Base-by-base conservation (phyloP, 1,140 invertebrate species). In the Temnothorax longispinosus region DNA sequence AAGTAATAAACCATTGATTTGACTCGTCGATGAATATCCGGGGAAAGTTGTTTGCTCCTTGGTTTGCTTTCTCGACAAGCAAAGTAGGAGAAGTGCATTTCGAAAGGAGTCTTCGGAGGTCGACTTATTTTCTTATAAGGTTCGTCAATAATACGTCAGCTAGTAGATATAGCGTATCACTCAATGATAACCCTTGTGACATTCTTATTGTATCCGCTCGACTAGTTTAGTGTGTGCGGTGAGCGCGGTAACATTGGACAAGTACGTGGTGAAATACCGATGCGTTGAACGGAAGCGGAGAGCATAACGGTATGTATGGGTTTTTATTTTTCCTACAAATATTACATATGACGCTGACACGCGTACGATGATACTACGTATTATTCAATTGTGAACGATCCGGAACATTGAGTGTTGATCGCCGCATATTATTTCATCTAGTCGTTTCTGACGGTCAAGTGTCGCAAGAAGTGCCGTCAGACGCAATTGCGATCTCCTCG, bases 111-210 rank as follows among this genome's bases (percentile, higher is more conserved):
- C 5, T 35, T 38, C n/a, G 3, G n/a, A 35, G 15, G n/a, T 64
- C 44, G 18, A 64, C 76, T 74, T 58, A 47, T 82, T 72, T 35
- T 65, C 18, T 58, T 38, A 32, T 47, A 11, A 82, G 78, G 5
- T 58, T 72, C 27, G 7, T 84, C 80, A 84, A 47, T 60, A 38
- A 62, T 60, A 75, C 80, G 80, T 84, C 69, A 75, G 7, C 10
- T 69, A 52, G 15, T 50, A 58, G 67, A 47, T 74, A 82, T 62
- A 82, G 32, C 35, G n/a, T 84, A 74, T 84, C 54, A n/a, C n/a
- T 1, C 38, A 41, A 72, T 52, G 80, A 82, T 84, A 62, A 84
- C 69, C 80, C 69, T 60, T 44, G 27, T 13, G 69, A 18, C 44
- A 82, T 44, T 47, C 80, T 84, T 75, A 50, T 38, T 84, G 27